Base-by-base conservation (phyloP, 2,113 vertebrate species). In the Zosterops hypoxanthus region DNA sequence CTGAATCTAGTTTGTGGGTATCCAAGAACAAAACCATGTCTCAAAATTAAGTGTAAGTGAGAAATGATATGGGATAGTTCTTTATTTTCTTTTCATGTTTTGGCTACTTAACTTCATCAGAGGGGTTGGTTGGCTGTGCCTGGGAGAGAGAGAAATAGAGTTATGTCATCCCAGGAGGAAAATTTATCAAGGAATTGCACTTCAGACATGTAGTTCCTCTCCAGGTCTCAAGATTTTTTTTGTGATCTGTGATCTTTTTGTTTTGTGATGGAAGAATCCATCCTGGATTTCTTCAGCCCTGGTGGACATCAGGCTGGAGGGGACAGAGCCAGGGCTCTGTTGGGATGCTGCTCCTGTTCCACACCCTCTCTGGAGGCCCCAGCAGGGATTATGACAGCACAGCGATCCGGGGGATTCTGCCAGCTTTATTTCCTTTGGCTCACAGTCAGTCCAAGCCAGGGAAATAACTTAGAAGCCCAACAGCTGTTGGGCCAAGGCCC, bases 351-450 rank as follows among this genome's bases (percentile, higher is more conserved):
- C 60, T 86, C 47, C 59, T 20, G 4, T 50, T 42, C 66, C 3
- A 0, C 49, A 11, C 14, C 64, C 76, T 64, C 44, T 22, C 36
- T 52, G 28, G 50, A 80, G 68, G 81, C 70, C 72, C 55, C 4
- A 8, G 72, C 42, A 73, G 44, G 61, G 41, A 24, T 15, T 7
- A 5, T 7, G 17, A 14, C 75, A 46, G 34, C 0, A 1, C 59
- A 46, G 76, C 0, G 0, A 56, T 25, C 64, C 0, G 4, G 49
- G 52, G 61, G 73, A 23, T 49, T 56, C 79, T 83, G 65, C 78
- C 91, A 77, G 63, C 50, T 90, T 79, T 29, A 60, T 77, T 95
- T 91, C 89, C 87, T 61, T 76, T 50, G 55, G 41, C 78, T 91
- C 1, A 0, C 78, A 59, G 25, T 24, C 12, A 34, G 16, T 5